Base-by-base conservation (phyloP, 2,888 invertebrate species). In the Pilophorus perplexus region DNA sequence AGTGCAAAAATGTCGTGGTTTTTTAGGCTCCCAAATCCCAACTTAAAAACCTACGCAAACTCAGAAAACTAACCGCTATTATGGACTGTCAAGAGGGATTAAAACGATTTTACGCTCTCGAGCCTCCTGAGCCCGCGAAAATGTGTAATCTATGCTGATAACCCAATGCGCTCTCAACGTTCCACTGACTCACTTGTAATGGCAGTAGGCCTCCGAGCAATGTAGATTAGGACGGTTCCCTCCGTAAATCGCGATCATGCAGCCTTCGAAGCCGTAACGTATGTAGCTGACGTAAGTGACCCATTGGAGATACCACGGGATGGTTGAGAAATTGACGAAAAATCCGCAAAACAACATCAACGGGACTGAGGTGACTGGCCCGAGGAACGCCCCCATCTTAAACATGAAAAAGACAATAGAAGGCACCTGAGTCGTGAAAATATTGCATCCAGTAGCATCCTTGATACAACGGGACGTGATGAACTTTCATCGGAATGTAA, bases 341-440 rank as follows among this genome's bases (percentile, higher is more conserved):
- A 95, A 95, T 5, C 95, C 95, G 28, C 93, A 93, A 80, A 95
- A 95, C 27, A 95, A 82, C 50, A 95, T 87, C 65, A 94, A 87
- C 10, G 95, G 95, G 12, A 95, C 93, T 60, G 90, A 88, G 68
- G 91, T 88, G 37, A 95, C 92, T 25, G 95, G 95, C 3, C 94
- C 95, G 70, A 88, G 79, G 74, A 84, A 84, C 54, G 84, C 83
- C 3, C 84, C 84, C 67, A 80, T 83, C 84, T 84, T 75, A 76
- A 75, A 42, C 23, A 18, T 28, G 75, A 75, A 68, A 67, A 62
- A 65, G 12, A 8, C 33, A 33, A 33, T 33, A n/a, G n/a, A n/a
- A n/a, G 12, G 12, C 37, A 37, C 37, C 12, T 37, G 12, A 37
- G 37, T 37, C 8, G n/a, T n/a, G n/a, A n/a, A n/a, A n/a, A n/a